phyloP scores from a whole-genome alignment of 2,797 vertebrate species.

The Simalia tracyae region DNA sequence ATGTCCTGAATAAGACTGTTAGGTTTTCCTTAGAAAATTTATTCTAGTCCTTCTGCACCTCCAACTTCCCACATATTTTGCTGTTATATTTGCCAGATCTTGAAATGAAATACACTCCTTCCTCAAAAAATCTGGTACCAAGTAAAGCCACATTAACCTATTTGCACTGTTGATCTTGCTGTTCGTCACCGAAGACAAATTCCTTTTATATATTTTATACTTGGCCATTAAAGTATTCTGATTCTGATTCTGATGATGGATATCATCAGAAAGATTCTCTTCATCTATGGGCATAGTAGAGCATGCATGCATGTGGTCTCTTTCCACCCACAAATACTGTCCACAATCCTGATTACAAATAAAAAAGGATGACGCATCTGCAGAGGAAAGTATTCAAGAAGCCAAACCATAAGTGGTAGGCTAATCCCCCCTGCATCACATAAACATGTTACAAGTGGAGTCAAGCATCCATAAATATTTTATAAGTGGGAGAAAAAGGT shows the following conservation, averaged over 20 bases:
- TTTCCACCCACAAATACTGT: neutral
- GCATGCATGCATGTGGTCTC: neutral
- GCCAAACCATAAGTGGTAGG: neutral
- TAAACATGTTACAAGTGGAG: neutral
- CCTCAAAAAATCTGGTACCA: no score
- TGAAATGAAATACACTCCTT: neutral
- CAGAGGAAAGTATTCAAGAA: neutral
- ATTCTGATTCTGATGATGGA: no score
- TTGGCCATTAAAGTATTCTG: no score
- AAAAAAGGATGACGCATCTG: neutral
- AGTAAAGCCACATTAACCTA: no score
- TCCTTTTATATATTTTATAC: no score
- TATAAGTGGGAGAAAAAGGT: neutral
- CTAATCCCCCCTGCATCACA: no score
- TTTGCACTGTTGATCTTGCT: no score
- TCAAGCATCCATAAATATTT: neutral
- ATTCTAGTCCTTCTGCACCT: slow-evolving; percentile 23
- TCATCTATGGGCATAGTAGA: neutral
- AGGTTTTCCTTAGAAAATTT: slow-evolving; percentile 57
- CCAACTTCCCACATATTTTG: slow-evolving; percentile 51
- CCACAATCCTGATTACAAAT: neutral
- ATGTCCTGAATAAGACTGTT: slow-evolving; percentile 46
- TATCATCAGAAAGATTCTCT: neutral
- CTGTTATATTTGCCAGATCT: slow-evolving; percentile 21
- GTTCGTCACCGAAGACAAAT: no score